A percentile compares a stretch with the other conserved stretches of the same genome.
These are phyloP conservation scores for Coilia nasus DNA, from an alignment of 2,797 vertebrate species.

Conservation along the genomic window DNA sequence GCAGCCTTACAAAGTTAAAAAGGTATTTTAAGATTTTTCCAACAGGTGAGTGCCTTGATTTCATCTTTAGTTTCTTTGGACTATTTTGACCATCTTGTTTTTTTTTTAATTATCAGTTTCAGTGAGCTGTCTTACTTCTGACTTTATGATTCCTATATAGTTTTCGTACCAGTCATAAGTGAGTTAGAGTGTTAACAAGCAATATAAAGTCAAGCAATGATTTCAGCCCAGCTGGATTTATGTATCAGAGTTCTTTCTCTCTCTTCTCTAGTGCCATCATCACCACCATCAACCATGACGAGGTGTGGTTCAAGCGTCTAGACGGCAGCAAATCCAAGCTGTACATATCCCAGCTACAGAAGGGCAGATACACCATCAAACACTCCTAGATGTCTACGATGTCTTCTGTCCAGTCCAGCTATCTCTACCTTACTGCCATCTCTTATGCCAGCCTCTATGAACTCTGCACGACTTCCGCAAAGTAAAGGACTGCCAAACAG, in stretches of 20 bases:
- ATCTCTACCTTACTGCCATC: constrained; percentile 1
- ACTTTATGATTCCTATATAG: not conserved
- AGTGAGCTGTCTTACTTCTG: no score
- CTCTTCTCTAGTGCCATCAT: constrained; percentile 84
- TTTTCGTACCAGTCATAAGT: not conserved
- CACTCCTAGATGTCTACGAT: constrained; percentile 67
- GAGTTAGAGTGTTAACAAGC: not conserved
- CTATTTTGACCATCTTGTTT: no score
- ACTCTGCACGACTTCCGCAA: not conserved
- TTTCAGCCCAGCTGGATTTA: not conserved
- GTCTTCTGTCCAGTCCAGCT: not conserved
- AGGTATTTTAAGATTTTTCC: no score
- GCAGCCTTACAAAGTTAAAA: no score
- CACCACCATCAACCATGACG: constrained; percentile 97
- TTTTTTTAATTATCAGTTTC: no score
- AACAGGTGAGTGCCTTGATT: no score
- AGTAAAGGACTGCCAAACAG: constrained; percentile 8
- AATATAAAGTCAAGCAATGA: not conserved
- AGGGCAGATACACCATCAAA: constrained; percentile 99
- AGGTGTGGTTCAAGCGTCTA: constrained; percentile 98
- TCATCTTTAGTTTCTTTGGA: no score
- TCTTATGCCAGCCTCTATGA: not conserved
- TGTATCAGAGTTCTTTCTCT: not conserved
- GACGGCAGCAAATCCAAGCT: constrained; percentile 99
- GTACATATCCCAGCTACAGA: constrained; percentile 98